Base-by-base conservation (phyloP, 2,113 vertebrate species). In the Synodontis membranacea region DNA sequence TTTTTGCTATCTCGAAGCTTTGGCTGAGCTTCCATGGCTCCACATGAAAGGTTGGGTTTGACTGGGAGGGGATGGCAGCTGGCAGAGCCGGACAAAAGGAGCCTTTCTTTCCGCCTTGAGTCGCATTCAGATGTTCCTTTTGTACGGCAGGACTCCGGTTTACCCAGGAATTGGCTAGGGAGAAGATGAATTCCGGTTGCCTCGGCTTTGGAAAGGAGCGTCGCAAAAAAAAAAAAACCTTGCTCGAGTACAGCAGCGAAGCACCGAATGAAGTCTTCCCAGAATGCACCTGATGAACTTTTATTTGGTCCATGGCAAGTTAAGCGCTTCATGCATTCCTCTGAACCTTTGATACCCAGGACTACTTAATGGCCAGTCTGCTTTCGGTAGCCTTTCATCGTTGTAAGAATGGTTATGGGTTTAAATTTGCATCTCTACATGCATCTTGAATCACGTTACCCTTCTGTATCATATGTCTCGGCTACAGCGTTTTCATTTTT, bases 11-110 rank as follows among this genome's bases (percentile, higher is more conserved):
- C 64, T 89, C 60, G 72, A 54, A 48, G 17, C 62, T 80, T 89
- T 90, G 88, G 88, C 86, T 86, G 46, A 83, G 83, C 87, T 80
- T 91, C 84, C 85, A 72, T 92, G 90, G 91, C 89, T 90, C 82
- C 60, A 91, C 88, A 92, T 93, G 92, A 93, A 93, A 91, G 92
- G 86, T 83, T 80, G 81, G 74, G 89, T 91, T 90, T 90, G 92
- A 93, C 88, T 89, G 91, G 88, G 88, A 79, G 90, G 86, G 88
- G 89, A 91, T 91, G 91, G 89, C 91, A 93, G 92, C 91, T 91
- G 91, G 90, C 89, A 88, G 82, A 86, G 84, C 86, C 56, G 90
- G 90, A 93, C 92, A 94, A 92, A 94, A 92, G 86, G 72, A 91
- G 86, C 89, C 89, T 92, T 90, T 91, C 92, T 93, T 86, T 89